Conservation (phyloP, 2,797 vertebrate genomes). For the Anolis apletophallus region DNA sequence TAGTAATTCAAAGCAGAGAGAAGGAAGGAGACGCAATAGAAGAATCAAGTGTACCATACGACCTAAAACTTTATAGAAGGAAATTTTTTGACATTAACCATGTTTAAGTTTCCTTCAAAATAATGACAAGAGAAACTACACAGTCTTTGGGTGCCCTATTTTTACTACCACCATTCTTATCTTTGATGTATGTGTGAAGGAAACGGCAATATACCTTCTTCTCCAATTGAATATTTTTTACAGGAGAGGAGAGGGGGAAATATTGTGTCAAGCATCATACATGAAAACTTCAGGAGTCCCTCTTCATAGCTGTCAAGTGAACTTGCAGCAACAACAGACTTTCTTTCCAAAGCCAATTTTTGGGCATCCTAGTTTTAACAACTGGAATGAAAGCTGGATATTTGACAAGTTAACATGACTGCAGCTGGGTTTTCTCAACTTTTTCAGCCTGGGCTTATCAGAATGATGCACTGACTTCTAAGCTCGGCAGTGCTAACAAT, state of each 20-base stretch:
- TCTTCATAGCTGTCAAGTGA: conserved; percentile 59
- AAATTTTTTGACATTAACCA: conserved; percentile 58
- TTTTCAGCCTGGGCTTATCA: conserved; percentile 39
- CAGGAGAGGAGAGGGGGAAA: conserved; percentile 31
- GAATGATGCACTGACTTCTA: conserved; percentile 30
- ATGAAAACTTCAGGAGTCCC: conserved; percentile 27
- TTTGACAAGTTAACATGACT: conserved; percentile 67
- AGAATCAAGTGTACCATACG: conserved; percentile 36
- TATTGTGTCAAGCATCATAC: conserved; percentile 37
- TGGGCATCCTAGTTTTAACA: conserved; percentile 57
- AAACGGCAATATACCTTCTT: conserved; percentile 61
- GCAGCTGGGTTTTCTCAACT: conserved; percentile 49
- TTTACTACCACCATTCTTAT: conserved; percentile 50
- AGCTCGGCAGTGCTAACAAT: conserved; percentile 49
- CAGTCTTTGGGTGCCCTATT: conserved; percentile 44
- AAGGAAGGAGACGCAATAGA: conserved; percentile 14
- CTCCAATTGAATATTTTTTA: conserved; percentile 35
- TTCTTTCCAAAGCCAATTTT: not conserved
- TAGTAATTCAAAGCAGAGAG: conserved; percentile 29
- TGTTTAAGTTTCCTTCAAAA: conserved; percentile 63
- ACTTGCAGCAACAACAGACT: conserved; percentile 14
- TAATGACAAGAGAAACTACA: conserved; percentile 42
- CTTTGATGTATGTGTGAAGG: conserved; percentile 61
- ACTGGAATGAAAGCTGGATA: conserved; percentile 41
- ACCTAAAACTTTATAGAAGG: conserved; percentile 50